These are phyloP conservation scores for Cosmia pyralina DNA, from an alignment of 2,888 invertebrate species.

Conservation along the genomic window DNA sequence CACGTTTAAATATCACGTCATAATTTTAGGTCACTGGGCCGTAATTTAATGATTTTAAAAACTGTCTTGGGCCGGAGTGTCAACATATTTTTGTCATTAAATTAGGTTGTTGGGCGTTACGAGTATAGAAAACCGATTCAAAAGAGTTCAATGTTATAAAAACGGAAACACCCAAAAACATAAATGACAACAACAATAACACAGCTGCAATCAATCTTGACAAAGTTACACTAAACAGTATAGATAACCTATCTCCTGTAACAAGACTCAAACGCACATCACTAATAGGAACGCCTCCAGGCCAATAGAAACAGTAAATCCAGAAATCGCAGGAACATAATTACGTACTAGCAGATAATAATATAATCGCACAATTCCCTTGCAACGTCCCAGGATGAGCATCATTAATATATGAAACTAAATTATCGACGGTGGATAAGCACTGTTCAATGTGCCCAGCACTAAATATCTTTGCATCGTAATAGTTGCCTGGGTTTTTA, in stretches of 20 bases:
- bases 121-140: fast-evolving
- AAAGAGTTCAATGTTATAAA: fast-evolving
- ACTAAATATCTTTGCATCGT: constrained; percentile 71
- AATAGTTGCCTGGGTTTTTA: constrained; percentile 50
- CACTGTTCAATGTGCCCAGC: constrained; percentile 61
- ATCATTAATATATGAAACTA: constrained; percentile 59
- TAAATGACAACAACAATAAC: background rate
- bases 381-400: constrained; percentile 44
- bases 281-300: constrained; percentile 40
- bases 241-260: background rate
- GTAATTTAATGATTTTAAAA: too few relatives aligned
- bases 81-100: too few relatives aligned
- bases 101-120: too few relatives aligned
- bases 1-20: too few relatives aligned
- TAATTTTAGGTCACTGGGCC: too few relatives aligned
- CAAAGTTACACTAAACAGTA: background rate
- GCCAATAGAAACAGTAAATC: constrained; percentile 41
- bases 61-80: too few relatives aligned
- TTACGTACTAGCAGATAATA: constrained; percentile 49
- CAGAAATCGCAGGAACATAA: constrained; percentile 37
- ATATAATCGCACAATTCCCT: constrained; percentile 47
- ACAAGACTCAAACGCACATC: constrained; percentile 15
- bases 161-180: background rate
- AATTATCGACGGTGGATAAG: constrained; percentile 64
- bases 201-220: background rate